Evolutionary conservation across 2,797 vertebrate species (phyloP), one percentile per base, ranked within the genome.

Genomic region (Mus spretus): DNA sequence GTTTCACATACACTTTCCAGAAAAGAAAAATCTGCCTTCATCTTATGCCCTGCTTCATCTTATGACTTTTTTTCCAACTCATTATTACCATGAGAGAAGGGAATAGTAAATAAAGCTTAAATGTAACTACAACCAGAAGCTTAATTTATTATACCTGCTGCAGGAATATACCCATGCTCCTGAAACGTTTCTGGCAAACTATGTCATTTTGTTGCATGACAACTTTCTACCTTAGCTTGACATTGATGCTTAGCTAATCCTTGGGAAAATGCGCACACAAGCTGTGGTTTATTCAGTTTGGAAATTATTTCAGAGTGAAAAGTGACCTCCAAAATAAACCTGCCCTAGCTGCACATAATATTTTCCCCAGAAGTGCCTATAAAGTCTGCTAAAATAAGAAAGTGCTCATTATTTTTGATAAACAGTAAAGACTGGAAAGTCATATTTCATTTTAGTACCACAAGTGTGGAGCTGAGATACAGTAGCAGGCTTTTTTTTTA

Each of bases 371-470:
- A 98, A 98, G 97, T 98, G 98, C 98, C 98, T 98, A 98, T 98
- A 98, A 98, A 98, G 98, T 97, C 97, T 98, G 98, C 97, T 98
- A 98, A 98, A 98, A 98, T 97, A 98, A 98, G 98, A 98, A 98
- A 98, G 98, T 96, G 93, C 98, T 98, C 98, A 98, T 98, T 98
- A 98, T 98, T 99, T 99, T 98, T 98, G 98, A 98, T 98, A 99
- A 98, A 98, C 97, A 98, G 95, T 93, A 95, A 97, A 97, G 96
- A 96, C 72, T 98, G 97, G 89, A 98, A 98, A 98, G 98, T 97
- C 97, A 98, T 98, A 98, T 98, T 98, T 98, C 96, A 97, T 96
- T 96, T 95, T 82, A 91, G 94, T 96, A 75, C 91, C 97, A 92
- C 96, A 95, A 94, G 70, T 98, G 82, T 97, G 95, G 98, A 92